Evolutionary conservation across 1,140 invertebrate species (phyloP), one percentile per base, ranked within the genome.

Genomic region (Aphelenchoides besseyi): DNA sequence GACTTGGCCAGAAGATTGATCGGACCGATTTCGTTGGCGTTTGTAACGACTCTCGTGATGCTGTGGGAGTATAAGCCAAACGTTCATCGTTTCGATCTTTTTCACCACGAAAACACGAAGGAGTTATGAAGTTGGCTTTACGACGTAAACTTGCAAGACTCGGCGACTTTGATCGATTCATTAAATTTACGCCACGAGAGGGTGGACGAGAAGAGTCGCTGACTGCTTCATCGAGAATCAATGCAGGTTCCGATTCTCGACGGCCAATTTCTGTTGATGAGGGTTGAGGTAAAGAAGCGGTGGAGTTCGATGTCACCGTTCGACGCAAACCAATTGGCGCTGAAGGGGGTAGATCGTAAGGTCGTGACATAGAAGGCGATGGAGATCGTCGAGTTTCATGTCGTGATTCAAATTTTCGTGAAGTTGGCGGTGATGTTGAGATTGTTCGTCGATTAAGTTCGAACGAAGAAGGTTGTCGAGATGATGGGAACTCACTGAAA

Each of bases 241-340:
- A 61, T 62, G 68, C 35, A n/a, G 72, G 72, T 41, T 74, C 72
- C 32, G 72, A 74, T 23, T 74, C 72, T n/a, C 61, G 61, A 32
- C 72, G 61, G n/a, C 41, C 30, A 52, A 76, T 23, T 23, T 48
- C 41, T 12, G 23, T 12, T 16, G 12, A 12, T 12, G 41, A 12
- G 23, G 41, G 41, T 23, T 12, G 41, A 12, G 23, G 41, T 23
- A 48, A 23, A 12, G 41, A 48, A 23, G 41, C 23, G 41, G 12
- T 48, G 12, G 41, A 48, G 23, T 12, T 48, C 12, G 41, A 48
- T 23, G 41, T 48, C 41, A 48, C 41, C 41, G 41, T 48, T 23
- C 41, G 41, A 12, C 41, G 41, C 41, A 48, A 23, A 16, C 41
- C 41, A 23, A 16, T 12, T 23, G 41, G 41, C 12, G 41, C 41